Conservation (phyloP, 1,140 invertebrate genomes). For the Drosophila melanogaster region Release_6_plus_ISO1_MT NT_033777.3:13018001-13018500, state of each 20-base stretch:
- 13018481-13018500: no score
- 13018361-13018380: conserved; percentile 1
- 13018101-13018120: neutral
- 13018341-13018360: conserved; percentile 15
- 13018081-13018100: conserved; percentile 3
- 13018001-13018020: conserved; percentile 46
- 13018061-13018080: conserved; percentile 35
- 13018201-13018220: conserved; percentile 15
- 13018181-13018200: conserved; percentile 21
- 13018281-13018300: conserved; percentile 13
- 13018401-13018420: neutral
- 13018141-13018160: conserved; percentile 24
- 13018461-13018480: neutral
- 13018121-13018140: conserved; percentile 4
- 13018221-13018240: conserved; percentile 8
- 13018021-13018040: conserved; percentile 7
- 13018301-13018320: conserved; percentile 6
- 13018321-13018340: conserved; percentile 1
- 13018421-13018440: neutral
- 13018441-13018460: neutral
- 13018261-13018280: conserved; percentile 18
- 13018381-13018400: neutral
- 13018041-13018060: conserved; percentile 40
- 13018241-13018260: conserved; percentile 2
- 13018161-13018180: conserved; percentile 42